Conservation (phyloP, 1,140 invertebrate species). For the Augochlora pura region DNA sequence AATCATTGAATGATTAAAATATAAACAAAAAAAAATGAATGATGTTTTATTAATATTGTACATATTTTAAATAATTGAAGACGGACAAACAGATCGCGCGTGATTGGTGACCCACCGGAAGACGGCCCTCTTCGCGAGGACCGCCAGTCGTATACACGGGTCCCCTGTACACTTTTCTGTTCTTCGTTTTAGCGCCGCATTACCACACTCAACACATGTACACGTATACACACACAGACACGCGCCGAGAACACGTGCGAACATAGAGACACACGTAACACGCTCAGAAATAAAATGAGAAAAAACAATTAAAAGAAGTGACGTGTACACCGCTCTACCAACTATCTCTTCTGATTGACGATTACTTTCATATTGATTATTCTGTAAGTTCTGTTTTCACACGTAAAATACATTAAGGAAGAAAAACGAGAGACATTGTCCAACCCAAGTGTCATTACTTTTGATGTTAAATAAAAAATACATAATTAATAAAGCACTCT, state of each 20-base stretch:
- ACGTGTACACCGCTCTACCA: slow-evolving; percentile 69
- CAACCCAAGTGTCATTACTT: slow-evolving; percentile 80
- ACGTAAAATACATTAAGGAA: slow-evolving; percentile 72
- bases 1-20: slow-evolving; percentile 71
- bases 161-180: slow-evolving; percentile 62
- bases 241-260: slow-evolving; percentile 40
- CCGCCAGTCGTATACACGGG: slow-evolving; percentile 43
- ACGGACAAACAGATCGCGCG: slow-evolving; percentile 71
- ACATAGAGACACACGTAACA: slow-evolving; percentile 52
- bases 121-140: slow-evolving; percentile 31
- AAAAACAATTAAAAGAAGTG: slow-evolving; percentile 15
- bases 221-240: slow-evolving; percentile 16
- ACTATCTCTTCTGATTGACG: slow-evolving; percentile 72
- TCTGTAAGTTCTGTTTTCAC: slow-evolving; percentile 77
- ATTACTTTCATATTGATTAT: slow-evolving; percentile 76
- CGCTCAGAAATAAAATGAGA: slow-evolving; percentile 44
- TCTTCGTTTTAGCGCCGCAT: slow-evolving; percentile 69
- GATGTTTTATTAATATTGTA: slow-evolving; percentile 79
- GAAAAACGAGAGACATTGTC: slow-evolving; percentile 76
- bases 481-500: slow-evolving; percentile 74
- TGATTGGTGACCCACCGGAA: slow-evolving; percentile 63
- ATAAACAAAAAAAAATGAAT: slow-evolving; percentile 64
- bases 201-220: slow-evolving; percentile 25
- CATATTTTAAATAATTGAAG: slow-evolving; percentile 79
- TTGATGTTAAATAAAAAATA: slow-evolving; percentile 80